Base-by-base conservation (phyloP, 1,140 invertebrate species). In the Globodera rostochiensis region DNA sequence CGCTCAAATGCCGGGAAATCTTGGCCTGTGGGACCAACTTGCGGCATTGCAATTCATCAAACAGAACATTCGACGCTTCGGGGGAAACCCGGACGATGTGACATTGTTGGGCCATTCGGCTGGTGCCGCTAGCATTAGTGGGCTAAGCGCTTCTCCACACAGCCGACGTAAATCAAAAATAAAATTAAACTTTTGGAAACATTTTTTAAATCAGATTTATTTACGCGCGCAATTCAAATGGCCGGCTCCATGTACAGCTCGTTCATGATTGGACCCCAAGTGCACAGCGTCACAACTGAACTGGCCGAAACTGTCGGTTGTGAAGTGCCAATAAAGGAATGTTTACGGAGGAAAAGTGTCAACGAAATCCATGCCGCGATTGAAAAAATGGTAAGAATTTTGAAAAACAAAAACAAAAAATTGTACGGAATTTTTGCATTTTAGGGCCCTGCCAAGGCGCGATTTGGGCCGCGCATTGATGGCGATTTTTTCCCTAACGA, bases 401-500 rank as follows among this genome's bases (percentile, higher is more conserved):
- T 15, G 64, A 46, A 36, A 36, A 57, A 66, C 5, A n/a, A 53
- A 13, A 67, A 76, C n/a, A 2, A 6, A 6, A 45, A 45, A 11
- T 1, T 64, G 13, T 53, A 15, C 11, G 36, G n/a, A 50, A 69
- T 77, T 13, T 11, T 60, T 67, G 47, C 36, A n/a, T 25, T 36
- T 71, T 82, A 82, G 25, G 64, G 60, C 77, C 69, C 36, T 36
- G 81, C 71, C 76, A 81, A 85, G 36, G 83, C 85, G 9, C 83
- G 84, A 47, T 86, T 83, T 69, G 75, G 64, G 15, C 82, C 82
- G 8, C 67, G 82, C 21, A 46, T 83, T 8, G 82, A 83, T 36
- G 82, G 84, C 19, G 69, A 71, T 19, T 83, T 83, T 66, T 85
- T 83, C 47, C 83, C 82, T 25, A 6, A 49, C 11, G 84, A 86